These are phyloP conservation scores for Polydesmus complanatus DNA, from an alignment of 2,888 invertebrate species.

Conservation along the genomic window DNA sequence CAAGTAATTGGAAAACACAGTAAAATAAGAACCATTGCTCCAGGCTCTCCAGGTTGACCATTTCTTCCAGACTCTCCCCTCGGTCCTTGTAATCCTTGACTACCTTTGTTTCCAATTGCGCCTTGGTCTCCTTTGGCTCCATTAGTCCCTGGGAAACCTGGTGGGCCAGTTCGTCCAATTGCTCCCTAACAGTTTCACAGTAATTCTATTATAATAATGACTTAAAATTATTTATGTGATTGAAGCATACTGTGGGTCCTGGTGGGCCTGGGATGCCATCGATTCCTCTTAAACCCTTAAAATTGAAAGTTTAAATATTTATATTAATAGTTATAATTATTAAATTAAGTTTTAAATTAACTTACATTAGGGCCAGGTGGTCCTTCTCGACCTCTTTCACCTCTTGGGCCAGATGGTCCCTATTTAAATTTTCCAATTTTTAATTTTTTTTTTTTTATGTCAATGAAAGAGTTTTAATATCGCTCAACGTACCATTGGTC, in stretches of 20 bases:
- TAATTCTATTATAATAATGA: neutral
- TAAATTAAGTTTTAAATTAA: neutral
- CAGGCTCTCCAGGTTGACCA: constrained; percentile 60
- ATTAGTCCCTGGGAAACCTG: constrained; percentile 68
- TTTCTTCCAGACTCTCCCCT: constrained; percentile 66
- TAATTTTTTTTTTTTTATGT: neutral
- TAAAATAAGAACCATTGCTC: constrained; percentile 34
- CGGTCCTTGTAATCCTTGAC: constrained; percentile 65
- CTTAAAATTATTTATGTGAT: neutral
- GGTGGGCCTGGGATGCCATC: constrained; percentile 66
- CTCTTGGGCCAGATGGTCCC: constrained; percentile 65
- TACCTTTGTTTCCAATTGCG: constrained; percentile 57
- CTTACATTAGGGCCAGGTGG: constrained; percentile 48
- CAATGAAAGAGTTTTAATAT: neutral
- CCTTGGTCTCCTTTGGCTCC: constrained; percentile 72
- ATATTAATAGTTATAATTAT: neutral
- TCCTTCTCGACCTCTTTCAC: constrained; percentile 73
- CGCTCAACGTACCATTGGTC: constrained; percentile 43
- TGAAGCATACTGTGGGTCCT: constrained; percentile 49
- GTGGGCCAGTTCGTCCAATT: constrained; percentile 65
- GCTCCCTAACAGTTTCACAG: constrained; percentile 43
- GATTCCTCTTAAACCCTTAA: constrained; percentile 52
- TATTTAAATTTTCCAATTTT: no score
- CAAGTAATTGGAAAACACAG: neutral
- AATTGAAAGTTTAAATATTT: constrained; percentile 1